phyloP scores from a whole-genome alignment of 2,888 invertebrate genomes.

The Eubasilissa splendida region DNA sequence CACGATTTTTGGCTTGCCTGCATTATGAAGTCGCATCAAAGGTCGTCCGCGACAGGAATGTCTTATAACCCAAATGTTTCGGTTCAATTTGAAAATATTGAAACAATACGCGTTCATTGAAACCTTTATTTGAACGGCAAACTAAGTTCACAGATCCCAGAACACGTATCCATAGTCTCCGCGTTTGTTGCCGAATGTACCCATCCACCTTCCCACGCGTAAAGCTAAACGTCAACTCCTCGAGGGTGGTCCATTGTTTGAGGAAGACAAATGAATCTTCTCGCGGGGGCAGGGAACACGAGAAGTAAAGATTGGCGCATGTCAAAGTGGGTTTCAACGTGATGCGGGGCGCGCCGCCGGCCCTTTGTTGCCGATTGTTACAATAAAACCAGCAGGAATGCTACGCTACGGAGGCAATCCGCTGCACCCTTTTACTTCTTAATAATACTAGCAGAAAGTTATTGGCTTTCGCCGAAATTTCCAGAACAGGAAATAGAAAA shows the following conservation, averaged over 20 bases:
- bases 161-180: neutral
- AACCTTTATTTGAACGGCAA: too few relatives aligned
- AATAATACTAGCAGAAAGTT: too few relatives aligned
- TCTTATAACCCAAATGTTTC: neutral
- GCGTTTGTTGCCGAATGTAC: neutral
- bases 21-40: too few relatives aligned
- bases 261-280: neutral
- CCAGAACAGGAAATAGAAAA: too few relatives aligned
- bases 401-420: too few relatives aligned
- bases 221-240: slow-evolving; percentile 16
- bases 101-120: too few relatives aligned
- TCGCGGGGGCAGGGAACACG: neutral
- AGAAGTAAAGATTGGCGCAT: slow-evolving; percentile 14
- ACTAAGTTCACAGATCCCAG: neutral
- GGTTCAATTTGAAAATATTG: neutral
- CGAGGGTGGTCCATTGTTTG: slow-evolving; percentile 28
- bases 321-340: slow-evolving; percentile 15
- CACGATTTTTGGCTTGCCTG: too few relatives aligned
- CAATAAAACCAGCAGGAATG: too few relatives aligned
- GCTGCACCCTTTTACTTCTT: too few relatives aligned
- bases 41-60: neutral
- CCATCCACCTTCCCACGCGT: neutral
- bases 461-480: too few relatives aligned
- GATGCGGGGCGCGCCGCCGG: too few relatives aligned
- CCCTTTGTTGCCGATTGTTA: too few relatives aligned